Conservation (phyloP, 64 coral and sea anemone species). For the Pocillopora verrucosa region DNA sequence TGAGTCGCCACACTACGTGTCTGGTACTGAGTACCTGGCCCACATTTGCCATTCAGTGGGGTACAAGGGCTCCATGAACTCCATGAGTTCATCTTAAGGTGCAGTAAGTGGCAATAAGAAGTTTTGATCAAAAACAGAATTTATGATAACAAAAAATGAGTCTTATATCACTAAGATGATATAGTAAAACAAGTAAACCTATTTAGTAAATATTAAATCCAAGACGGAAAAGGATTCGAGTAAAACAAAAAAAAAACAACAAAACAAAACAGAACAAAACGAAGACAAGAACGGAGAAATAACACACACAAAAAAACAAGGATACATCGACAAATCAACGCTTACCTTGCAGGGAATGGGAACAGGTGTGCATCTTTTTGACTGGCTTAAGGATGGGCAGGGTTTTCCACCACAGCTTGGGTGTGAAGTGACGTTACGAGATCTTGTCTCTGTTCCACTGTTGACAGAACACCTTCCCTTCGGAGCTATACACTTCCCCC, state of each 20-base stretch:
- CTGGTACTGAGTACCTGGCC: conserved; percentile 58
- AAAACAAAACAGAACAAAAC: too few relatives aligned
- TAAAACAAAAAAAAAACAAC: too few relatives aligned
- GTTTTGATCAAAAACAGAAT: too few relatives aligned
- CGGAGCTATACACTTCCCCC: conserved; percentile 64
- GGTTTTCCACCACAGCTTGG: conserved; percentile 70
- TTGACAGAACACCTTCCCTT: conserved; percentile 64
- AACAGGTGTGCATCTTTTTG: conserved; percentile 68
- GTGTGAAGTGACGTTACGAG: conserved; percentile 30
- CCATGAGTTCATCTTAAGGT: conserved; percentile 70
- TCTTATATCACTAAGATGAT: too few relatives aligned
- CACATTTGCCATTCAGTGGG: conserved; percentile 77
- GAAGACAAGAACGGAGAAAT: too few relatives aligned
- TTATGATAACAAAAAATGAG: too few relatives aligned
- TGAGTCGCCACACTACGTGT: conserved; percentile 46
- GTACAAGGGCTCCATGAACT: conserved; percentile 62
- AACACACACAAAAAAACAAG: too few relatives aligned
- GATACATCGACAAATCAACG: neutral
- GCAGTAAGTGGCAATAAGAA: too few relatives aligned
- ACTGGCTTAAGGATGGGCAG: conserved; percentile 23
- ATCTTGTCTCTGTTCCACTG: conserved; percentile 71
- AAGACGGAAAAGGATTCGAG: too few relatives aligned
- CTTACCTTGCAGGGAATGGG: conserved; percentile 73
- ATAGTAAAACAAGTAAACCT: too few relatives aligned
- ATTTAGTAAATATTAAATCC: too few relatives aligned